Base-by-base conservation (phyloP, 2,888 invertebrate species). In the Cryptosula pallasiana region DNA sequence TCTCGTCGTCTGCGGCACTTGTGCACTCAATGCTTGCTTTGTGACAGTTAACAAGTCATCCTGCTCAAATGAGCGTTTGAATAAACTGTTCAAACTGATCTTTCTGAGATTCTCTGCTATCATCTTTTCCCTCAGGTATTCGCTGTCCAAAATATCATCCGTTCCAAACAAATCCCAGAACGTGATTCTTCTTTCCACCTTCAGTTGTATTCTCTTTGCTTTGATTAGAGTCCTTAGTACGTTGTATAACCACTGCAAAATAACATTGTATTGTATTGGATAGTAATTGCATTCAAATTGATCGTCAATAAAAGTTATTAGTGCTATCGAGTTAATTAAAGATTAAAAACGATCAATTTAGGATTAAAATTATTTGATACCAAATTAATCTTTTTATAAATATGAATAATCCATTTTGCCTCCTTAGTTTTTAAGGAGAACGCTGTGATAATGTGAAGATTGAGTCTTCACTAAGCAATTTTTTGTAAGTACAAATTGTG, bases 31-130 rank as follows among this genome's bases (percentile, higher is more conserved):
- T 2, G 63, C 63, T n/a, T 63, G 20, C 3, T 27, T 27, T 3
- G 63, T n/a, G 9, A 63, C 63, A 32, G 63, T 32, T 16, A 63
- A 32, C 5, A 63, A 5, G n/a, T 63, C 34, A 13, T 63, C 63
- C n/a, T 63, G 63, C 9, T 63, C 63, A 34, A 63, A 63, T 13
- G 63, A 63, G 25, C 63, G 27, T 34, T 63, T 63, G 63, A 63
- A 63, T 32, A 63, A 63, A 34, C 32, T 27, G 13, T 20, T 63
- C 16, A 63, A 32, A 32, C 63, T 63, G n/a, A 63, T 63, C 32
- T 63, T 63, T 32, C 63, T 63, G 13, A 63, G 32, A 32, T 63
- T 63, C 32, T 63, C 63, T 9, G 63, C 63, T 32, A 63, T n/a
- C 63, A 63, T 63, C n/a, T 63, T 63, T n/a, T 63, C 63, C 3